A percentile compares a stretch with the other conserved stretches of the same genome.
Conservation (phyloP, 2,113 vertebrate genomes). For the Ptilorrhoa leucosticta region DNA sequence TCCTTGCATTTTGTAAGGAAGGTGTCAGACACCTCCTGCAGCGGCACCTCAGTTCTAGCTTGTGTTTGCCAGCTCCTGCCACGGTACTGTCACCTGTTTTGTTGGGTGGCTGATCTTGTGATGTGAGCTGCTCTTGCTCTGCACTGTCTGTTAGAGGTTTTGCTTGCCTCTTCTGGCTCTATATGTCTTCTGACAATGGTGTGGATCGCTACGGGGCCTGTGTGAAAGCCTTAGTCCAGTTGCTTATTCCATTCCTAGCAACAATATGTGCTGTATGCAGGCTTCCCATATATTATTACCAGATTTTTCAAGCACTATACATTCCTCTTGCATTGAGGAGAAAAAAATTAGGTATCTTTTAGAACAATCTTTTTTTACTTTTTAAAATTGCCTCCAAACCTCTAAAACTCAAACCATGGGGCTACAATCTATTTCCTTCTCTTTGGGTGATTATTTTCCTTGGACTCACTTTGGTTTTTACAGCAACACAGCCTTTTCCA, state of each 20-base stretch:
- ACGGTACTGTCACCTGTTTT: background rate
- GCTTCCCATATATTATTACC: background rate
- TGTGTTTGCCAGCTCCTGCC: background rate
- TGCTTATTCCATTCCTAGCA: background rate
- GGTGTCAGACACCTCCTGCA: background rate
- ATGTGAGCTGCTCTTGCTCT: background rate
- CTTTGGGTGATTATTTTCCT: background rate
- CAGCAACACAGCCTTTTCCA: background rate
- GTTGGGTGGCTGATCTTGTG: background rate
- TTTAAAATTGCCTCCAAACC: background rate
- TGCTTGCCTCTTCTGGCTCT: background rate
- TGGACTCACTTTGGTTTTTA: background rate
- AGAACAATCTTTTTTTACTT: background rate
- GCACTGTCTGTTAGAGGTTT: background rate
- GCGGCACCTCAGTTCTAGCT: rapidly evolving
- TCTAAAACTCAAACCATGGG: background rate
- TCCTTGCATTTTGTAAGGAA: background rate
- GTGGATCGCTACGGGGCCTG: background rate
- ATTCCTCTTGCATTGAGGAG: background rate
- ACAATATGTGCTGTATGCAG: background rate
- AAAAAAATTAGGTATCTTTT: background rate
- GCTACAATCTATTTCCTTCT: background rate
- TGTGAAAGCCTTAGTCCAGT: background rate
- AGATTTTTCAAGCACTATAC: background rate
- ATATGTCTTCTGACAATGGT: background rate